These are phyloP conservation scores for Dysidea cf. avara DNA, from an alignment of 37 sponge, comb jelly and placozoan species.

Conservation along the genomic window DNA sequence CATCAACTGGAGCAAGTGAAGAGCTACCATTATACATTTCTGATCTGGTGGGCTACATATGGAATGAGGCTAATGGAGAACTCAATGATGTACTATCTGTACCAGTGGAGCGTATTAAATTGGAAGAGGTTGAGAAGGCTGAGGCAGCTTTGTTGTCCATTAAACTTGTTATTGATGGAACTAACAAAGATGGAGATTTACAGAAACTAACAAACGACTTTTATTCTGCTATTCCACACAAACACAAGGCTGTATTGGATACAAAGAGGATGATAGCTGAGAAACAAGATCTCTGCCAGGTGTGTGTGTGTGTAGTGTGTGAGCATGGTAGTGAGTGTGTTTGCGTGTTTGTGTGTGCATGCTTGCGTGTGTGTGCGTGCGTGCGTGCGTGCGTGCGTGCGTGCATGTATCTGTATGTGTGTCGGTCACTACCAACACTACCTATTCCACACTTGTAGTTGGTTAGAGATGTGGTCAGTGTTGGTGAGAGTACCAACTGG, in stretches of 20 bases:
- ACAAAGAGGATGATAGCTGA: conserved; percentile 57
- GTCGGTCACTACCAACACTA: too few relatives aligned
- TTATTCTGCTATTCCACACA: conserved; percentile 79
- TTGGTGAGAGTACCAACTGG: conserved; percentile 92
- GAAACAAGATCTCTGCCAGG: conserved; percentile 91
- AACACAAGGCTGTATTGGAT: conserved; percentile 28
- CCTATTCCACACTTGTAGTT: conserved; percentile 34
- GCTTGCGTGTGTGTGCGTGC: conserved; percentile 1
- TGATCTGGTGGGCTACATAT: conserved; percentile 74
- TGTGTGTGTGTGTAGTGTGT: conserved; percentile 10
- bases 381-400: too few relatives aligned
- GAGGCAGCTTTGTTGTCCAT: conserved; percentile 79
- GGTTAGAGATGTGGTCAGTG: conserved; percentile 81
- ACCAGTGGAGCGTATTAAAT: conserved; percentile 63
- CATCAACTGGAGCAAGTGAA: conserved; percentile 11
- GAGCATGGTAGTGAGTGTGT: conserved; percentile 10
- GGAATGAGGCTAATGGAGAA: conserved; percentile 80
- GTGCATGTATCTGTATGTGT: too few relatives aligned
- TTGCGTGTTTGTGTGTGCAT: conserved; percentile 12
- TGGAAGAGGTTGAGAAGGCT: conserved; percentile 84
- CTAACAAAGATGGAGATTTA: too few relatives aligned
- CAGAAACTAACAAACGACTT: conserved; percentile 58
- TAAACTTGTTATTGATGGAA: conserved; percentile 44
- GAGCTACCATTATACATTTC: conserved; percentile 42
- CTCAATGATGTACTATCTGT: conserved; percentile 69